Evolutionary conservation across 2,797 vertebrate species (phyloP).

Genomic region (Mionectes olivaceus): DNA sequence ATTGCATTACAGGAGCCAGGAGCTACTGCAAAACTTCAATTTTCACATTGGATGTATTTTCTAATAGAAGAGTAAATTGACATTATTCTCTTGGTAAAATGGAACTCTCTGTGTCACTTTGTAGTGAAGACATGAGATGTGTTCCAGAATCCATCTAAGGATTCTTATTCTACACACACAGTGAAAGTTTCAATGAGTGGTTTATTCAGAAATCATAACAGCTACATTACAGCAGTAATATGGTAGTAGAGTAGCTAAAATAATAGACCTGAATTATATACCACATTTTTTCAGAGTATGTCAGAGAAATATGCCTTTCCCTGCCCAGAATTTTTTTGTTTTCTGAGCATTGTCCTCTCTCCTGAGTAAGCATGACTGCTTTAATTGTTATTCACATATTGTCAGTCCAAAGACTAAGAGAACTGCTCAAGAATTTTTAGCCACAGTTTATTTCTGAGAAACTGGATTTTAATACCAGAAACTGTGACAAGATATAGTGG

Average conservation of each 20-base stretch:
- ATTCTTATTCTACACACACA: background rate
- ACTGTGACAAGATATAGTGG: background rate
- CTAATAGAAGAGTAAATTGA: constrained; percentile 6
- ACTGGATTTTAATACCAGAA: constrained; percentile 16
- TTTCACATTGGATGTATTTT: background rate
- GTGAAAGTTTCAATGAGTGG: background rate
- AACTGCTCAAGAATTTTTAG: background rate
- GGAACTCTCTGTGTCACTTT: background rate
- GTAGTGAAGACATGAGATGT: background rate
- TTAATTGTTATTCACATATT: constrained; percentile 12
- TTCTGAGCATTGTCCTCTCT: background rate
- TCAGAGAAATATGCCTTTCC: background rate
- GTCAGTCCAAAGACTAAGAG: background rate
- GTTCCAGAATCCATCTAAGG: background rate
- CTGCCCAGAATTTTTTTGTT: background rate
- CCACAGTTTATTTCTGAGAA: background rate
- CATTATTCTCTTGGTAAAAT: background rate
- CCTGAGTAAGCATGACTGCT: background rate
- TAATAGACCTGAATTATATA: background rate
- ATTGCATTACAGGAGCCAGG: constrained; percentile 42
- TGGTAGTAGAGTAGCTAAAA: background rate
- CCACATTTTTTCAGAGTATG: background rate
- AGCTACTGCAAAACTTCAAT: constrained; percentile 12
- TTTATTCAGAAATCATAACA: background rate
- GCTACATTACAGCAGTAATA: background rate